Conservation (phyloP, 2,113 vertebrate species). For the Rattus norvegicus region GRCr8 NC_086020.1:146990501-146991000, state of each 20-base stretch:
- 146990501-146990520: neutral
- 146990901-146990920: neutral
- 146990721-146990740: neutral
- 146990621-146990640: slow-evolving; percentile 23
- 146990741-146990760: neutral
- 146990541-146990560: neutral
- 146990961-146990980: neutral
- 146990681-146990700: neutral
- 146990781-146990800: no score
- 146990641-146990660: neutral
- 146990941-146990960: neutral
- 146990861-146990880: neutral
- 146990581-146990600: slow-evolving; percentile 28
- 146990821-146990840: neutral
- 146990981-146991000: neutral
- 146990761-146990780: neutral
- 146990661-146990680: neutral
- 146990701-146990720: neutral
- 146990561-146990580: neutral
- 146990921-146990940: neutral
- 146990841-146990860: neutral
- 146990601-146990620: slow-evolving; percentile 78
- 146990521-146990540: neutral
- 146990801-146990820: neutral
- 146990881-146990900: neutral